Conservation (phyloP, 2,113 vertebrate species). For the Heterocephalus glaber region DNA sequence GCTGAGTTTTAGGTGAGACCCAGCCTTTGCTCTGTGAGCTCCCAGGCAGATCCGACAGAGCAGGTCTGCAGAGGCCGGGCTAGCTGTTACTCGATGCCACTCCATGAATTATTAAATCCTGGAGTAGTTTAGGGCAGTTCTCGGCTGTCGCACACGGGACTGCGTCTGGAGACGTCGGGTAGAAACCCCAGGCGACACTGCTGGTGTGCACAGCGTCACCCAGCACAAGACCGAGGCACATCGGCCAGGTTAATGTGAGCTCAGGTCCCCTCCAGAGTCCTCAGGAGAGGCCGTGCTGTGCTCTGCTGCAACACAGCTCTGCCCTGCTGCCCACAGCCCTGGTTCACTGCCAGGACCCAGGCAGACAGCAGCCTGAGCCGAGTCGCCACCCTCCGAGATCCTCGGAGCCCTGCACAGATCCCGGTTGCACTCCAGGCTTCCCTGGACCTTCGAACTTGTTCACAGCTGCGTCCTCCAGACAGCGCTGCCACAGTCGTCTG, state of each 20-base stretch:
- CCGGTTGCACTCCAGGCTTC: too few relatives aligned
- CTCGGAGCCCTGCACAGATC: too few relatives aligned
- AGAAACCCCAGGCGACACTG: too few relatives aligned
- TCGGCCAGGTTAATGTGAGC: neutral
- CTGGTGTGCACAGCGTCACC: too few relatives aligned
- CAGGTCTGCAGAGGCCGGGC: neutral
- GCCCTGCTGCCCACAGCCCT: neutral
- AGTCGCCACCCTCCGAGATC: neutral
- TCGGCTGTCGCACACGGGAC: accelerated
- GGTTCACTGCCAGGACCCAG: neutral
- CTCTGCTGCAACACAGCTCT: neutral
- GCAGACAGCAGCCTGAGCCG: neutral
- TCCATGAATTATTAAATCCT: neutral
- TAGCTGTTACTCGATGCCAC: neutral
- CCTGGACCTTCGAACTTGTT: too few relatives aligned
- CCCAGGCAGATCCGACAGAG: neutral
- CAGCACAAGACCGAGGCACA: neutral
- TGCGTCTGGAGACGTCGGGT: neutral
- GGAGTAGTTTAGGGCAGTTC: neutral
- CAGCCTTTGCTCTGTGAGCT: neutral
- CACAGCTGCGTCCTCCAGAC: accelerated
- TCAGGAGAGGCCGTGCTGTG: neutral
- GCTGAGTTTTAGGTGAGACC: neutral
- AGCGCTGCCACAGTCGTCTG: accelerated
- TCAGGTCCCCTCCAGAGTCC: too few relatives aligned